A percentile compares a stretch with the other conserved stretches of the same genome.
Evolutionary conservation across 2,888 invertebrate species (phyloP).

Genomic region (Amphipoea lucens): DNA sequence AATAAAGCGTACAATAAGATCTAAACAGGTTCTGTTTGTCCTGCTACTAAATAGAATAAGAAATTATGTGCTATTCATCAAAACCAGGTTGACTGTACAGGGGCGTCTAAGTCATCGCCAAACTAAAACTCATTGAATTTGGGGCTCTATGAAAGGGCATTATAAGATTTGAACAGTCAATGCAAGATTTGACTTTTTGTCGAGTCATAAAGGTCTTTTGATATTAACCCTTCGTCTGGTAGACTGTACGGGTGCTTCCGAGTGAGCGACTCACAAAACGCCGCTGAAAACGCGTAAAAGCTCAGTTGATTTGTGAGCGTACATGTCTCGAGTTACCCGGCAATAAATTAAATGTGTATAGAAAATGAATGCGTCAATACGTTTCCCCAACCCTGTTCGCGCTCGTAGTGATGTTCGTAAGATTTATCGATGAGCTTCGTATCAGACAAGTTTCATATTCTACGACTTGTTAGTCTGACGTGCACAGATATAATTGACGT

Average conservation of each 20-base stretch:
- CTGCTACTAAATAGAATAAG: constrained; percentile 69
- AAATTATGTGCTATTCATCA: constrained; percentile 77
- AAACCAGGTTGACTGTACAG: constrained; percentile 62
- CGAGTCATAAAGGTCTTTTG: constrained; percentile 69
- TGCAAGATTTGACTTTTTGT: constrained; percentile 66
- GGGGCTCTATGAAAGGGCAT: constrained; percentile 56
- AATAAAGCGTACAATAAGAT: constrained; percentile 69
- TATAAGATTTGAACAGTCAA: constrained; percentile 65
- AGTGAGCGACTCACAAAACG: constrained; percentile 76
- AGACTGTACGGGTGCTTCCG: constrained; percentile 66
- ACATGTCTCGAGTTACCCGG: constrained; percentile 83
- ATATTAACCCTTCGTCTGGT: constrained; percentile 72
- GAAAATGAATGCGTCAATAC: constrained; percentile 85
- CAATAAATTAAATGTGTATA: constrained; percentile 86
- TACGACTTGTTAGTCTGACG: constrained; percentile 71
- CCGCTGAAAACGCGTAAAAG: constrained; percentile 80
- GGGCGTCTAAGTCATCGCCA: constrained; percentile 58
- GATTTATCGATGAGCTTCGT: constrained; percentile 81
- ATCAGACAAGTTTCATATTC: constrained; percentile 73
- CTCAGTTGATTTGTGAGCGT: constrained; percentile 82
- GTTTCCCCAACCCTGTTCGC: constrained; percentile 74
- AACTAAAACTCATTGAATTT: constrained; percentile 62
- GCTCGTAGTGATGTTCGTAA: constrained; percentile 78
- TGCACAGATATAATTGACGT: constrained; percentile 72
- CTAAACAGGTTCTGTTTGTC: constrained; percentile 76